Conservation (phyloP, 1,140 invertebrate species). For the Anthonomus grandis region DNA sequence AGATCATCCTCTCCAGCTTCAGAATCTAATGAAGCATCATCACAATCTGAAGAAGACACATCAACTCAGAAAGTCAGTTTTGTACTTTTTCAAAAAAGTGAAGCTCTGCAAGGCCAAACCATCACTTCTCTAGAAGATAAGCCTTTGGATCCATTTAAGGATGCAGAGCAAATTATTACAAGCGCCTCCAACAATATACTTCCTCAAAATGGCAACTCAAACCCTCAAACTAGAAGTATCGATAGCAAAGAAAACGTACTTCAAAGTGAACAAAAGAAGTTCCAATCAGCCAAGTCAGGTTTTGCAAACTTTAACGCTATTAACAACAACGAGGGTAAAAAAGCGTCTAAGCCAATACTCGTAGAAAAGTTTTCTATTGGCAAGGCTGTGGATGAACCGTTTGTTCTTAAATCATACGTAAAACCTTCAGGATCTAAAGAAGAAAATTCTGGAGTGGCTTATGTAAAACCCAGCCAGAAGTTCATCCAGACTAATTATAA, state of each 20-base stretch:
- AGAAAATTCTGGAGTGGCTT: background rate
- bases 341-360: background rate
- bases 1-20: too few species aligned
- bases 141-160: constrained; percentile 15
- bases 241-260: too few species aligned
- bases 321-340: constrained; percentile 3
- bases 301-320: constrained; percentile 11
- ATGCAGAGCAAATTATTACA: constrained; percentile 36
- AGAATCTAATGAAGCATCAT: too few species aligned
- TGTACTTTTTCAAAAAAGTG: constrained; percentile 39
- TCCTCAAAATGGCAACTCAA: background rate
- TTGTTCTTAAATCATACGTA: constrained; percentile 10
- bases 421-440: constrained; percentile 3
- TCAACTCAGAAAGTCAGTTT: constrained; percentile 26
- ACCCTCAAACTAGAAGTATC: background rate
- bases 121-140: constrained; percentile 32
- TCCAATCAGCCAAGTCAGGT: background rate
- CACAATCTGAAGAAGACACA: constrained; percentile 18
- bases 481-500: background rate
- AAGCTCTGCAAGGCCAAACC: constrained; percentile 33
- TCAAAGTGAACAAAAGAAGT: background rate
- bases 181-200: constrained; percentile 36
- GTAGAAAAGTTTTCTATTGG: constrained; percentile 10
- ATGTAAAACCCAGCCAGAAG: background rate
- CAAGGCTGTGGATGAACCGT: constrained; percentile 5